Conservation (phyloP, 2,113 vertebrate genomes). For the Pelvicachromis taeniatus region DNA sequence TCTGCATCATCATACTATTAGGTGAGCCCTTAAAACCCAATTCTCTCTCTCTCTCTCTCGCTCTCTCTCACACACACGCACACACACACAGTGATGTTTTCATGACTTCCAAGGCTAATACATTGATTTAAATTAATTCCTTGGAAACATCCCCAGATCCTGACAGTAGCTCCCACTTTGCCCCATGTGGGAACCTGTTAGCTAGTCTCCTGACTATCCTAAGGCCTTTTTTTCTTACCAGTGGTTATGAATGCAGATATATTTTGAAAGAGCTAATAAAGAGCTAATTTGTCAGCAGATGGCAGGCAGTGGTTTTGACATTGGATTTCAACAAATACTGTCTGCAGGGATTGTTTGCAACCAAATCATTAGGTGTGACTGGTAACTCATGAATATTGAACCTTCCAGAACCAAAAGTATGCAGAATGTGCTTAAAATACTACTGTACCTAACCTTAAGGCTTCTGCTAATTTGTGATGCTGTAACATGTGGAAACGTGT, state of each 20-base stretch:
- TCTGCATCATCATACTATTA: slow-evolving; percentile 94
- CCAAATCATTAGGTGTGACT: background rate
- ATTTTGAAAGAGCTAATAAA: background rate
- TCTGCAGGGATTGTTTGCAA: background rate
- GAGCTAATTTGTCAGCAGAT: background rate
- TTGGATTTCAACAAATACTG: background rate
- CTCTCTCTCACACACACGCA: background rate
- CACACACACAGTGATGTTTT: background rate
- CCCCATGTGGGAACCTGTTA: background rate
- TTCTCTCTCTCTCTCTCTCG: background rate
- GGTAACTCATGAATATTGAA: background rate
- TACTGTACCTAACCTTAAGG: background rate
- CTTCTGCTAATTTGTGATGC: background rate
- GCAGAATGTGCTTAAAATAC: no score
- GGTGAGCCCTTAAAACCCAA: slow-evolving; percentile 71
- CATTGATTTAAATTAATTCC: background rate
- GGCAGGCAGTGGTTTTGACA: fast-evolving
- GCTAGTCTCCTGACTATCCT: background rate
- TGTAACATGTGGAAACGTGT: background rate
- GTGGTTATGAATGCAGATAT: background rate
- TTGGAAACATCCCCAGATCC: background rate
- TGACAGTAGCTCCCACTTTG: background rate
- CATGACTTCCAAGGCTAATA: background rate
- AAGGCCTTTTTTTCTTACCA: background rate
- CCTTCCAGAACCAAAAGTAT: background rate